phyloP scores from a whole-genome alignment of 2,888 invertebrate genomes.

The Agrypnus murinus region DNA sequence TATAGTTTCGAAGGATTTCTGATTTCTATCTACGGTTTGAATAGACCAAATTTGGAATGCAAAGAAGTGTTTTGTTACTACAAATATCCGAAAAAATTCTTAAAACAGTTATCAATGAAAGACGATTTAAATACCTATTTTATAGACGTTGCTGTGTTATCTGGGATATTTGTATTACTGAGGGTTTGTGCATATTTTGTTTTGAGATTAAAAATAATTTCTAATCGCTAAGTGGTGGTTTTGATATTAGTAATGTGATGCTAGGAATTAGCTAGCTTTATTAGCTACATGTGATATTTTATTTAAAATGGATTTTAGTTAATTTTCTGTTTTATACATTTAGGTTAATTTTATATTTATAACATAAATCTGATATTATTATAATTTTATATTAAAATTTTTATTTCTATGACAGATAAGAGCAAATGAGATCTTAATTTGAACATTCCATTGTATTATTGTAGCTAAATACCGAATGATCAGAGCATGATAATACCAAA shows the following conservation, averaged over 20 bases:
- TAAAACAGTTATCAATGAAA: slow-evolving; percentile 90
- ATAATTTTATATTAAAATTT: no score
- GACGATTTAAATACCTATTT: slow-evolving; percentile 78
- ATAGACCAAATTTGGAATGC: slow-evolving; percentile 87
- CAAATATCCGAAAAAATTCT: slow-evolving; percentile 85
- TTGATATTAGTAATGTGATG: slow-evolving; percentile 39
- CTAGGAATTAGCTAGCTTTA: slow-evolving; percentile 32
- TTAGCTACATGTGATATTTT: slow-evolving; percentile 50
- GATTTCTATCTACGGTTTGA: slow-evolving; percentile 92
- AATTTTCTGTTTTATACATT: no score
- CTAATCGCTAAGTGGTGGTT: slow-evolving; percentile 61
- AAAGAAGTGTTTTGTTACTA: slow-evolving; percentile 89
- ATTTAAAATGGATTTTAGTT: slow-evolving; percentile 23
- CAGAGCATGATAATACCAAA: not conserved
- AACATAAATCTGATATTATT: no score
- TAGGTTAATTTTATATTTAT: no score
- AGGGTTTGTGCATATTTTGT: slow-evolving; percentile 88
- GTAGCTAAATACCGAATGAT: not conserved
- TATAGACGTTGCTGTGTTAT: slow-evolving; percentile 88
- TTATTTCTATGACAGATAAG: no score
- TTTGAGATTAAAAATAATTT: slow-evolving; percentile 84
- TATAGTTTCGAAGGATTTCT: slow-evolving; percentile 96
- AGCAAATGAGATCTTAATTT: no score
- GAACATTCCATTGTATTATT: slow-evolving; percentile 15
- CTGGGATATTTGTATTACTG: slow-evolving; percentile 85